Evolutionary conservation across 2,113 vertebrate species (phyloP), one percentile per base, ranked within the genome.

Genomic region (Mionectes macconnelli): DNA sequence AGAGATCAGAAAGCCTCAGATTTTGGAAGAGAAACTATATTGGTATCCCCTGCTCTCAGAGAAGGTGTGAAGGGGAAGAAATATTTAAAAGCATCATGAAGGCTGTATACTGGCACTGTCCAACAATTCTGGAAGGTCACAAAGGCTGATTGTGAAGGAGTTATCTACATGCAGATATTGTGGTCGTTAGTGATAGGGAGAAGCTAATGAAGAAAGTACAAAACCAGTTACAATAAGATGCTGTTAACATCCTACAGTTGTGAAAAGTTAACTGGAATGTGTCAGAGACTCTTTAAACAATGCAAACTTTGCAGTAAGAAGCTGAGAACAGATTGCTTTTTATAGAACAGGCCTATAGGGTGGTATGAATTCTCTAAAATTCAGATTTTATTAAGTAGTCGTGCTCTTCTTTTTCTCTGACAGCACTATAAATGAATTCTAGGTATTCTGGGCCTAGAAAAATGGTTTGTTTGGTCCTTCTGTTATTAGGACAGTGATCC

Each of bases 191-290:
- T 74, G 70, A 40, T 17, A 37, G 22, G 27, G 45, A 84, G 49
- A 90, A 95, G 50, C 22, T 52, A 76, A 45, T 75, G 59, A 87
- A 68, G 25, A 92, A 94, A 77, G 50, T 85, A 72, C 17, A 75
- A 81, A 91, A 62, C 69, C 25, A 84, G 14, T 81, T 83, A 35
- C 59, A 73, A 44, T 74, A 75, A 91, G 60, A 85, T 45, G 33
- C 49, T 89, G 35, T 79, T 91, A 94, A 92, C 93, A 67, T 92
- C 42, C 21, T 91, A 63, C 80, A 70, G 17, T 44, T 81, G 60
- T 88, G 79, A 63, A 72, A 94, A 93, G 39, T 86, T 93, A 40
- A 33, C 53, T 80, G 75, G 50, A 93, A 87, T 79, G 66, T 94
- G 62, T 57, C 67, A 70, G 42, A 33, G 40, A 8, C 89, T 96